Evolutionary conservation across 2,888 invertebrate species (phyloP), one percentile per base, ranked within the genome.

Genomic region (Cephus spinipes): DNA sequence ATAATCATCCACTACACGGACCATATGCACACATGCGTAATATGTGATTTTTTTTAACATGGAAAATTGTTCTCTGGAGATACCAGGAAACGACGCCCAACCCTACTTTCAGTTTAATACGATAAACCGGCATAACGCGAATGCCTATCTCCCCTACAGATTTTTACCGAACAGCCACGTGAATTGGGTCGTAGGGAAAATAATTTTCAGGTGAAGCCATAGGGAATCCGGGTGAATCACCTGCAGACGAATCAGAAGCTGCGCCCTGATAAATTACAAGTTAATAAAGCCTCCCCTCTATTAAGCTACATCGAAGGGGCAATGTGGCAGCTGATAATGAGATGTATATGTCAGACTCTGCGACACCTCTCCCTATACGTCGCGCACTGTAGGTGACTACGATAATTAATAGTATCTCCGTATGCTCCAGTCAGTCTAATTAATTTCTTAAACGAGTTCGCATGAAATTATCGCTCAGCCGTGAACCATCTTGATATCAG

Each of bases 391-490:
- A 36, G 76, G 74, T 73, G 33, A 73, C 55, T 34, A 77, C 34
- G 69, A 75, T 76, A 81, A 83, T 81, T 79, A 79, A 77, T 68
- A 74, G 73, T 68, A 31, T 71, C 79, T 71, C 73, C 68, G 73
- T 69, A 71, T 76, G 77, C 74, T 36, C 73, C 68, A 77, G 30
- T 75, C 68, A 31, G 74, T 31, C 79, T 79, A 82, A 85, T 85
- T 79, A 79, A 79, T 85, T 81, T 78, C 11, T n/a, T 73, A 77
- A 79, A 78, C 81, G 79, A 78, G 74, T 79, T 77, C 23, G 77
- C 74, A 74, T 73, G 74, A 78, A 76, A 69, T 76, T 71, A 71
- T 71, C 71, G 71, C 12, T 31, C 71, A 23, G 6, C 32, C 71
- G 71, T 33, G 71, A 71, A 31, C 12, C 71, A 71, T 71, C 71